These are phyloP conservation scores for Eublepharis macularius DNA, from an alignment of 2,113 vertebrate genomes.

Conservation along the genomic window DNA sequence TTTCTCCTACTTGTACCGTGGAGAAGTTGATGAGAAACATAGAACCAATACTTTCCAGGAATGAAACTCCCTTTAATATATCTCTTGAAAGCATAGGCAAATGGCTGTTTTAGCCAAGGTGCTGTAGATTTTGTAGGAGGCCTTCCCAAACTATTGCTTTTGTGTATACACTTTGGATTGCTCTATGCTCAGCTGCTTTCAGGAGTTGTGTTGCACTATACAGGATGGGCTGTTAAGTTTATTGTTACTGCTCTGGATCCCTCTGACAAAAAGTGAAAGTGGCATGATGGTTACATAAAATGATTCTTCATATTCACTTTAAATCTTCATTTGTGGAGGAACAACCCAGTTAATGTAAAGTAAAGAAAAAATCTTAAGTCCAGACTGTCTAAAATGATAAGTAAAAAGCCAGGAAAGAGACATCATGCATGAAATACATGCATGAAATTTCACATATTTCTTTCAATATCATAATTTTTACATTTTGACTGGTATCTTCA, in stretches of 20 bases:
- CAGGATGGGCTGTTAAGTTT: background rate
- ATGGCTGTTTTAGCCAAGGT: background rate
- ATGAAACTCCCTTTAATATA: background rate
- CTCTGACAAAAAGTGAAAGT: background rate
- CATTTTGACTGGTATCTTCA: slow-evolving; percentile 52
- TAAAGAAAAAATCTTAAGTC: background rate
- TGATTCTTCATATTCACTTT: background rate
- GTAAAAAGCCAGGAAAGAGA: slow-evolving; percentile 45
- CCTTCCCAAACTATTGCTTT: background rate
- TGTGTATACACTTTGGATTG: background rate
- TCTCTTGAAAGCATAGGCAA: background rate
- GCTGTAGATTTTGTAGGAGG: background rate
- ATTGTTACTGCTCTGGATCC: background rate
- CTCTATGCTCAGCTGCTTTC: background rate
- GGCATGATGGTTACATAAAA: background rate
- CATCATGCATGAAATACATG: slow-evolving; percentile 56
- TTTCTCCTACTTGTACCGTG: background rate
- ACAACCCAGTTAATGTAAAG: background rate
- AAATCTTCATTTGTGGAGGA: background rate
- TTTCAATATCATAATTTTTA: slow-evolving; percentile 62
- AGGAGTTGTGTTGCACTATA: background rate
- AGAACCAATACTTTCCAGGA: slow-evolving; percentile 11
- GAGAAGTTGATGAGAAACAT: background rate
- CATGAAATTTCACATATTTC: slow-evolving; percentile 63
- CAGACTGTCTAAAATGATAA: background rate